Base-by-base conservation (phyloP, 2,113 vertebrate species). In the Pollimyrus isidori region DNA sequence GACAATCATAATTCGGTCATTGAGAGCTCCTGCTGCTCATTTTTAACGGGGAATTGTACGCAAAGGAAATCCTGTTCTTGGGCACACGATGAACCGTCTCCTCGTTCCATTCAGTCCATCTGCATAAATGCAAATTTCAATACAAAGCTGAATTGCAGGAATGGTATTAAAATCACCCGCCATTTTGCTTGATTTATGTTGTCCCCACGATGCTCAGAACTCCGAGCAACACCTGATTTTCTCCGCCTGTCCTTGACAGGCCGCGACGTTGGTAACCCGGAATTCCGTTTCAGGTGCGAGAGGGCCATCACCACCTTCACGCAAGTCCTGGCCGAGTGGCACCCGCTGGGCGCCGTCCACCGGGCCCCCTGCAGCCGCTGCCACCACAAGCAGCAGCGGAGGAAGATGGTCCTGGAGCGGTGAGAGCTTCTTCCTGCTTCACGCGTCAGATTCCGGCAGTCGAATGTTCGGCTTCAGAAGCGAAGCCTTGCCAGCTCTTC, bases 261-360 rank as follows among this genome's bases (percentile, higher is more conserved):
- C 23, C 9, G 7, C 2, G 58, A 26, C n/a, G n/a, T 65, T 1
- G 4, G 10, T 69, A 69, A 69, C n/a, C 62, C 1, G 62, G n/a
- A 15, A 69, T 52, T 13, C 83, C 30, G 15, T 87, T 87, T n/a
- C 89, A 97, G 97, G 7, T 93, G 90, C 91, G 89, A 89, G 91
- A 96, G 97, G 92, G 96, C 94, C 50, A 92, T 99, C 84, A 95
- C 97, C 73, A 97, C 97, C 0, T 97, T 98, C 92, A 97, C 96
- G 48, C 96, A 96, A 30, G 65, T 96, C 46, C 9, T 95, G 13
- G 93, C 96, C 48, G 96, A 97, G 1, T 99, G 98, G 98, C 95
- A 94, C 49, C 98, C 98, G 0, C 95, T 97, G 30, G 95, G 95
- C 0, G 97, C 98, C 17, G 53, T 94, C 89, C 96, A 98, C 91